A percentile compares a stretch with the other conserved stretches of the same genome.
Evolutionary conservation across 37 sponge, comb jelly and placozoan genomes (phyloP).

Genomic region (Aplysina aerophoba): DNA sequence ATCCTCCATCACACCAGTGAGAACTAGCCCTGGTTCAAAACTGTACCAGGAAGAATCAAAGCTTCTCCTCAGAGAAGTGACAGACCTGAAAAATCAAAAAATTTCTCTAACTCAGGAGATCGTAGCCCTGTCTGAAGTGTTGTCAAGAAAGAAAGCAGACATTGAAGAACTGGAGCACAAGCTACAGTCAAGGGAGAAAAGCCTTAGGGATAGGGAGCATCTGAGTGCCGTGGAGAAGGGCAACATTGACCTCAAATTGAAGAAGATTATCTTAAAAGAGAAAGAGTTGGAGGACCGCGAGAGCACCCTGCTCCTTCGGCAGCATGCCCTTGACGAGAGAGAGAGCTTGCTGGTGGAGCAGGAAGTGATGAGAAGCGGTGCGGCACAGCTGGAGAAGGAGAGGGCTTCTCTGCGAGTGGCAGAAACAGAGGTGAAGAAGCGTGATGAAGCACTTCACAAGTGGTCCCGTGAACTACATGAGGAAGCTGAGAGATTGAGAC

Average conservation of each 20-base stretch:
- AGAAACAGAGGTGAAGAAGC: not conserved
- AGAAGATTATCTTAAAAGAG: not conserved
- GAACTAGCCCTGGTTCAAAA: too few species aligned
- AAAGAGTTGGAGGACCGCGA: not conserved
- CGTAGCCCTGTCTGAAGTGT: not conserved
- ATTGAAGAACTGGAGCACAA: not conserved
- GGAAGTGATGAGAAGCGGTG: not conserved
- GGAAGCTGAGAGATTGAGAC: conserved; percentile 13
- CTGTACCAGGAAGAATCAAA: not conserved
- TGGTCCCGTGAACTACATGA: conserved; percentile 14
- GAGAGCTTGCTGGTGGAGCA: not conserved
- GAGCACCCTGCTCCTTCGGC: not conserved
- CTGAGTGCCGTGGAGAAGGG: not conserved
- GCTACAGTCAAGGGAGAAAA: not conserved
- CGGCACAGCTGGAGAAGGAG: not conserved
- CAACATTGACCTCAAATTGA: conserved; percentile 14
- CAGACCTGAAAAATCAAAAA: conserved; percentile 20
- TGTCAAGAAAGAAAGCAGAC: not conserved
- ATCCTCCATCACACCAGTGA: too few species aligned
- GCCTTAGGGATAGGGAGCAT: not conserved
- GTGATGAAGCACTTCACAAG: not conserved
- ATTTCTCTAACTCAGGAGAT: not conserved
- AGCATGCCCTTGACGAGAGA: conserved; percentile 11
- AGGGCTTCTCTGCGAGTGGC: not conserved
- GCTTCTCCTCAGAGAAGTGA: conserved; percentile 6